A percentile compares a stretch with the other conserved stretches of the same genome.
Conservation (phyloP, 2,888 invertebrate genomes). For the Lordiphosa fenestrarum region DNA sequence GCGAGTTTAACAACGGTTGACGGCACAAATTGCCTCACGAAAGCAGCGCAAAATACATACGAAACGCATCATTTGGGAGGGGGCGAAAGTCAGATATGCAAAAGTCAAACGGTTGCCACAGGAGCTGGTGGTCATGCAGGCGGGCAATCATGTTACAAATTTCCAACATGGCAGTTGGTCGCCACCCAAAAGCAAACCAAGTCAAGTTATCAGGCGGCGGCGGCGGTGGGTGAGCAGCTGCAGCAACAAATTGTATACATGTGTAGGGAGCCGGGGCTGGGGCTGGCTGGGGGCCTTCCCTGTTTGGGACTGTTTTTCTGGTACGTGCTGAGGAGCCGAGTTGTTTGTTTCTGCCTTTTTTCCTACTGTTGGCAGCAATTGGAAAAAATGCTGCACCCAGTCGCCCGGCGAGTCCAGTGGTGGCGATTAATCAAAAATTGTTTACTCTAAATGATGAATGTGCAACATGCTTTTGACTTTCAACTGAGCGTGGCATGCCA, state of each 20-base stretch:
- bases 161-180: slow-evolving; percentile 42
- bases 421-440: slow-evolving; percentile 75
- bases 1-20: slow-evolving; percentile 72
- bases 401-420: slow-evolving; percentile 29
- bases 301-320: slow-evolving; percentile 43
- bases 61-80: slow-evolving; percentile 47
- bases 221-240: slow-evolving; percentile 44
- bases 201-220: slow-evolving; percentile 13
- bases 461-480: slow-evolving; percentile 68
- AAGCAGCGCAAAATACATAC: slow-evolving; percentile 26
- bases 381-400: slow-evolving; percentile 53
- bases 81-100: slow-evolving; percentile 68
- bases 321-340: slow-evolving; percentile 54
- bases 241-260: slow-evolving; percentile 70
- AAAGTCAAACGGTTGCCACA: slow-evolving; percentile 62
- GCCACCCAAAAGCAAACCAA: slow-evolving; percentile 30
- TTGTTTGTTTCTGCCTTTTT: slow-evolving; percentile 12
- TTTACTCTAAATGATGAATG: slow-evolving; percentile 76
- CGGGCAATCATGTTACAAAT: slow-evolving; percentile 71
- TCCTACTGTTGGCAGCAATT: slow-evolving; percentile 55
- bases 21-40: slow-evolving; percentile 58
- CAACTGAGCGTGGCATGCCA: slow-evolving; percentile 48
- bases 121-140: slow-evolving; percentile 47
- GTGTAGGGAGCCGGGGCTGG: slow-evolving; percentile 32
- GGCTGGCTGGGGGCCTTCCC: neutral